Evolutionary conservation across 1,140 invertebrate species (phyloP).

Genomic region (Chionoecetes opilio): DNA sequence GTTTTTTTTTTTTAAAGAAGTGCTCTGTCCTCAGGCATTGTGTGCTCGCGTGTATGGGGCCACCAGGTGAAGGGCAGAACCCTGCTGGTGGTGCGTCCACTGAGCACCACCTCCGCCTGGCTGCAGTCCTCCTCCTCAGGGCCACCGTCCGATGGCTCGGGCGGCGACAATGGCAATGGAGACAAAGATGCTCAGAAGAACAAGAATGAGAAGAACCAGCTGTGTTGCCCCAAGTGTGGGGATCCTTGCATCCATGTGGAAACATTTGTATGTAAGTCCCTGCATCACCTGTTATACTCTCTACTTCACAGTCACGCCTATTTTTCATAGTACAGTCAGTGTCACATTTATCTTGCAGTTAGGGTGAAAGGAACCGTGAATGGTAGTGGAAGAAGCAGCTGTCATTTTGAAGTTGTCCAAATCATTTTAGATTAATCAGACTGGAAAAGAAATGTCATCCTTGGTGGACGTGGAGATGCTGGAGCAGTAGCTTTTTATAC

Average conservation of each 20-base stretch:
- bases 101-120: background rate
- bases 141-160: constrained; percentile 66
- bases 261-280: constrained; percentile 94
- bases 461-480: too few species aligned
- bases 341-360: background rate
- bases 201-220: constrained; percentile 70
- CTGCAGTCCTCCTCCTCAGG: constrained; percentile 68
- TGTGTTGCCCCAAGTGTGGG: constrained; percentile 95
- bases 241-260: constrained; percentile 98
- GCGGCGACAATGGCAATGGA: constrained; percentile 55
- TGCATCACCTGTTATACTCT: constrained; percentile 49
- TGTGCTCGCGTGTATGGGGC: constrained; percentile 43
- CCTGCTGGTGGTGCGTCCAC: constrained; percentile 34
- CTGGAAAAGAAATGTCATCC: too few species aligned
- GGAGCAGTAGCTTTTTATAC: too few species aligned
- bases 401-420: too few species aligned
- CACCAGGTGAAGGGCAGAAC: background rate
- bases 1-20: background rate
- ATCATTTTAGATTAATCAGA: too few species aligned
- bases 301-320: background rate
- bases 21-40: constrained; percentile 37
- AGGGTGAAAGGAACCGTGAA: background rate
- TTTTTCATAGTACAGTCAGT: too few species aligned
- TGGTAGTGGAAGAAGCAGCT: background rate
- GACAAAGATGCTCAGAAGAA: constrained; percentile 71